Evolutionary conservation across 2,113 vertebrate genomes (phyloP).

Genomic region (Caranx ignobilis): DNA sequence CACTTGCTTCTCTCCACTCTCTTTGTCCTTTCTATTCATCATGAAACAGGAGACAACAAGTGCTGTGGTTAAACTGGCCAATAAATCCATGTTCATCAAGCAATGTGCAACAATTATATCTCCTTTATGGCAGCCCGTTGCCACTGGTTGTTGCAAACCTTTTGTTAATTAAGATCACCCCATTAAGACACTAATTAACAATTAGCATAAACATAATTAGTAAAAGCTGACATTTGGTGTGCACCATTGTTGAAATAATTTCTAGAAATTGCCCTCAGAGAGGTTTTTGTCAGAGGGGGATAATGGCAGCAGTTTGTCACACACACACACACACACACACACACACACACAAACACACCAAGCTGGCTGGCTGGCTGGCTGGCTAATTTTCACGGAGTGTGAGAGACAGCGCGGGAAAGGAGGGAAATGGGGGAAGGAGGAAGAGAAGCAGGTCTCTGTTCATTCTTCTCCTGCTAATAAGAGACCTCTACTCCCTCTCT

Average conservation of each 20-base stretch:
- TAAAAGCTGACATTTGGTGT: constrained; percentile 94
- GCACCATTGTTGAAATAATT: constrained; percentile 98
- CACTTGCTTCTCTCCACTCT: constrained; percentile 3
- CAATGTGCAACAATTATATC: constrained; percentile 82
- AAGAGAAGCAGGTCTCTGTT: not conserved
- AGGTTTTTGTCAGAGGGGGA: constrained; percentile 94
- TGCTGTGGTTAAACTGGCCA: constrained; percentile 70
- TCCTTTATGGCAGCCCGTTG: constrained; percentile 81
- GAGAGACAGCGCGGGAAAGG: not conserved
- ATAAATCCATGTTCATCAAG: constrained; percentile 87
- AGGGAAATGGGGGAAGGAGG: not conserved
- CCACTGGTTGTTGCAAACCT: constrained; percentile 82
- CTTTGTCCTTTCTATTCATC: constrained; percentile 65
- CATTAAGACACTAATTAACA: constrained; percentile 98
- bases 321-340: constrained; percentile 18
- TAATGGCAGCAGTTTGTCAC: constrained; percentile 85
- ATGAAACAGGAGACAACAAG: constrained; percentile 67
- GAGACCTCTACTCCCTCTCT: too few species aligned
- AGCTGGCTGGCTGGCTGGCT: not conserved
- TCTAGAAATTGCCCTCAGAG: constrained; percentile 93
- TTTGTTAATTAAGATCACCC: constrained; percentile 97
- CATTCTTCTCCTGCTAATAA: not conserved
- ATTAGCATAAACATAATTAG: constrained; percentile 99
- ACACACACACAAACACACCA: constrained; percentile 2
- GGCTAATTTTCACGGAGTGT: not conserved